phyloP scores from a whole-genome alignment of 2,113 vertebrate species.

The Chlamydotis undulata region DNA sequence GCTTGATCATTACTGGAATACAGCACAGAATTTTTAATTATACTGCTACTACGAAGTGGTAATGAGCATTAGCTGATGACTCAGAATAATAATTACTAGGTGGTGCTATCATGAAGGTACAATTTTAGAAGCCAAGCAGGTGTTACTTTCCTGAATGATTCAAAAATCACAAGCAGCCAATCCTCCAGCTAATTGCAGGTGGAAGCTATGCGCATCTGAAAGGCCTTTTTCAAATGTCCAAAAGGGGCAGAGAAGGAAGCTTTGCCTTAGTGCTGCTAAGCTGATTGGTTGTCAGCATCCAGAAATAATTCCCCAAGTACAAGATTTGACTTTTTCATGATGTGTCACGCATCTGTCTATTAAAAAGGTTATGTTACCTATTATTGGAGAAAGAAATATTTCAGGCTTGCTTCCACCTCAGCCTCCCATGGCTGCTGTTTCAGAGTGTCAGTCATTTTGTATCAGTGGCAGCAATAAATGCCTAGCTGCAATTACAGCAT shows the following conservation, averaged over 20 bases:
- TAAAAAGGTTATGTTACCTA: constrained; percentile 14
- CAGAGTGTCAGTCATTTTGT: neutral
- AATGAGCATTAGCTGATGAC: constrained; percentile 63
- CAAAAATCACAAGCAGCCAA: constrained; percentile 64
- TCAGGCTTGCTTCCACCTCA: constrained; percentile 12
- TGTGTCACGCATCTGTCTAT: neutral
- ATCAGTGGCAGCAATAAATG: neutral
- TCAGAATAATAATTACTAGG: constrained; percentile 73
- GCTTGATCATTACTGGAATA: constrained; percentile 18
- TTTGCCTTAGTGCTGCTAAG: constrained; percentile 35
- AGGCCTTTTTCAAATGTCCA: constrained; percentile 22
- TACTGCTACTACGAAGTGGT: constrained; percentile 50
- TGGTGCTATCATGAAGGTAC: constrained; percentile 57
- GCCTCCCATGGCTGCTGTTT: neutral
- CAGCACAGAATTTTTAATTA: constrained; percentile 57
- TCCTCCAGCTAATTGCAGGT: constrained; percentile 38
- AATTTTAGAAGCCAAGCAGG: constrained; percentile 71
- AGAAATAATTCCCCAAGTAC: constrained; percentile 20
- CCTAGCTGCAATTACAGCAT: neutral
- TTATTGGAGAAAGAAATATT: constrained; percentile 12
- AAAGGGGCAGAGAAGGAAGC: constrained; percentile 22
- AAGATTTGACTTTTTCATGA: neutral
- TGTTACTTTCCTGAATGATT: constrained; percentile 66
- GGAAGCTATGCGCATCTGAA: constrained; percentile 41
- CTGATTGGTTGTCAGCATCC: constrained; percentile 36